Base-by-base conservation (phyloP, 2,888 invertebrate species). In the Melolontha melolontha region DNA sequence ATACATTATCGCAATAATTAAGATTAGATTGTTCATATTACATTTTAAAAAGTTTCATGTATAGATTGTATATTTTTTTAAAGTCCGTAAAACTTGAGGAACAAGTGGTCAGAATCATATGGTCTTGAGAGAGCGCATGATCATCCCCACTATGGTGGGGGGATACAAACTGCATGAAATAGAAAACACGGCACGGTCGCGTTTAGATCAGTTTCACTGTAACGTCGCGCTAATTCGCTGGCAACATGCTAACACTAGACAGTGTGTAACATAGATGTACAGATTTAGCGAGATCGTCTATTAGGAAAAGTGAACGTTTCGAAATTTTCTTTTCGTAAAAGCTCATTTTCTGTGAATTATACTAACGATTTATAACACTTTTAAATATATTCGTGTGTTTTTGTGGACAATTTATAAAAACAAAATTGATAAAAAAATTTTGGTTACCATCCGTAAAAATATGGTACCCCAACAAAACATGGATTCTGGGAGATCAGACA, bases 381-480 rank as follows among this genome's bases (percentile, higher is more conserved):
- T 71, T 72, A 71, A 66, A 66, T 71, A 59, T 67, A 41, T 71
- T 54, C 64, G 63, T 34, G 2, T 29, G 59, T 62, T 44, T 22
- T 16, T 47, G 59, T 62, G 59, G 59, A 62, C 59, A 16, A 47
- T 34, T 5, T 5, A 5, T 34, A 34, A 34, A 34, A 34, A 34
- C 2, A 34, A 34, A 34, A 34, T 34, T 34, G 34, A 10, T 1
- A 59, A 47, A 47, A 59, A 12, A 11, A 34, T 49, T 62, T 49
- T 62, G 59, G 34, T 62, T 62, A 34, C 34, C 34, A 34, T 34
- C 39, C 42, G 44, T 27, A 29, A 84, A 82, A 82, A 92, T 22
- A 22, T 92, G 92, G 91, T 92, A 87, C 92, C 92, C 78, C 91
- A 91, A 84, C 91, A 91, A 76, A 81, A 86, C 70, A 82, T 82